These are phyloP conservation scores for Microcebus griseorufus DNA, from an alignment of 2,113 vertebrate genomes.

Conservation along the genomic window DNA sequence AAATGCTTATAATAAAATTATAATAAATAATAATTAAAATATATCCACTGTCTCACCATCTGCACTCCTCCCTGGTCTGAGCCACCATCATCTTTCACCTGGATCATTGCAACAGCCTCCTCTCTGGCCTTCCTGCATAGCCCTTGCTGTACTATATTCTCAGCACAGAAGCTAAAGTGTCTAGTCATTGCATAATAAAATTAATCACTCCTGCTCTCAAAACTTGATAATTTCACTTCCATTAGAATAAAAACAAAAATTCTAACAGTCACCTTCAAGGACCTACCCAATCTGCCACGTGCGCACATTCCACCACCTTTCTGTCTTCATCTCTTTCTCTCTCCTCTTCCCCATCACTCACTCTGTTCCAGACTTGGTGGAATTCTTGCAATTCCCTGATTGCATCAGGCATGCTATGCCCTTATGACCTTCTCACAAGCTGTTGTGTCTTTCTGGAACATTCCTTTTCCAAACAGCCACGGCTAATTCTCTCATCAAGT, in stretches of 20 bases:
- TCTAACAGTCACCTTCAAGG: neutral
- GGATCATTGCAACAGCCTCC: neutral
- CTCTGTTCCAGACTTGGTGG: neutral
- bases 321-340: neutral
- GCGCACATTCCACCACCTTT: neutral
- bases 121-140: neutral
- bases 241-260: neutral
- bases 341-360: neutral
- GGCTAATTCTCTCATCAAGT: neutral
- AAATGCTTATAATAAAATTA: no score
- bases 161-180: neutral
- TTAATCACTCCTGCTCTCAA: neutral
- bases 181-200: neutral
- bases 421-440: neutral
- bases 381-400: neutral
- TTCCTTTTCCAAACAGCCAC: neutral
- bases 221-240: neutral
- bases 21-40: neutral
- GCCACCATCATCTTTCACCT: neutral
- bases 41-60: neutral
- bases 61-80: neutral
- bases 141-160: neutral
- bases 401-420: neutral
- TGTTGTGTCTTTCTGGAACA: neutral
- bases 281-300: neutral